Percentiles rank a stretch among this genome's conserved stretches.
These are phyloP conservation scores for Muscicapa comitata DNA, from an alignment of 2,797 vertebrate species.

Conservation along the genomic window DNA sequence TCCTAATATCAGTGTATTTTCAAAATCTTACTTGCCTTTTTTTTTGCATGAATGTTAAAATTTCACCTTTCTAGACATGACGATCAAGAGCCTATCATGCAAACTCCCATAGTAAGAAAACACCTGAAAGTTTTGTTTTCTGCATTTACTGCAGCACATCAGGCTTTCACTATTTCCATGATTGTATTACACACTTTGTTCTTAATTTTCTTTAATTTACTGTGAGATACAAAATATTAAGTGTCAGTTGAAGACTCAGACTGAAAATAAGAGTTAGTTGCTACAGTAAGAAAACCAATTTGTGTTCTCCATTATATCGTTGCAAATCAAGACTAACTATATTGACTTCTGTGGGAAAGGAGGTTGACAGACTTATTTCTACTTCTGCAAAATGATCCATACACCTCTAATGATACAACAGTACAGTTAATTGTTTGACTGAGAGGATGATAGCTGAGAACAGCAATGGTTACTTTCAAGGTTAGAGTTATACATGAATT, in stretches of 20 bases:
- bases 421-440: background rate
- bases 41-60: background rate
- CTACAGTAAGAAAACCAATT: slow-evolving; percentile 9
- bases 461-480: background rate
- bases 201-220: slow-evolving; percentile 18
- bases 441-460: background rate
- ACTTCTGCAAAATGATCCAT: slow-evolving; percentile 12
- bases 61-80: background rate
- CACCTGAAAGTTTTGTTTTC: background rate
- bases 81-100: background rate
- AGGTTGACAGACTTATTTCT: background rate
- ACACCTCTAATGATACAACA: background rate
- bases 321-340: background rate
- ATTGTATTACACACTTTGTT: background rate
- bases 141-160: background rate
- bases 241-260: background rate
- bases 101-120: background rate
- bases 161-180: background rate
- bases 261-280: background rate
- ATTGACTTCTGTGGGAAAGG: background rate
- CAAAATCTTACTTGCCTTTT: background rate
- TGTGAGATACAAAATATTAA: background rate
- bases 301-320: background rate
- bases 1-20: background rate
- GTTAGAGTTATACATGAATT: background rate